Evolutionary conservation across 2,797 vertebrate genomes (phyloP), one percentile per base, ranked within the genome.

Genomic region (Epinephelus malabaricus): DNA sequence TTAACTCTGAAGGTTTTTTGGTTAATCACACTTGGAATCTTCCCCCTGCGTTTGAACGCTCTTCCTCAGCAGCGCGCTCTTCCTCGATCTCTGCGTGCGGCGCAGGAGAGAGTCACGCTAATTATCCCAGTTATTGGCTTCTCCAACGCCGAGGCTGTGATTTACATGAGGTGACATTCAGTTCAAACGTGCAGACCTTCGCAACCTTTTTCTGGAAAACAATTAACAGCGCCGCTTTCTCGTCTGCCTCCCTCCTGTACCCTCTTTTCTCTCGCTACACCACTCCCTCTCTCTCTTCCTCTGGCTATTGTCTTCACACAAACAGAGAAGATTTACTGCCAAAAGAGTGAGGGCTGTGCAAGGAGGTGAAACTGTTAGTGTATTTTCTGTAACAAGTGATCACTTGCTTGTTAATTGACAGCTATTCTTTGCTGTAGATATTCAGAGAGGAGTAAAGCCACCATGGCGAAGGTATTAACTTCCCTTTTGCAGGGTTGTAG

Each of bases 121-220:
- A 94, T 94, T 92, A 94, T 92, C 89, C 82, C 59, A 1, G 88
- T 90, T 94, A 93, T 92, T 92, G 93, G 93, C 83, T 90, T 86
- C 90, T 85, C 86, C 83, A 70, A 74, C 76, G n/a, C 78, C 38
- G 82, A 69, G 85, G 85, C 79, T 80, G 83, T 84, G 85, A 94
- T 95, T 95, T 94, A 94, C 93, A 94, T 94, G 90, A 88, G 91
- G 92, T 94, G 94, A 93, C 94, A 93, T 94, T 92, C 89, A 93
- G 88, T 91, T 89, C 92, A 91, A 91, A 93, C 83, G 50, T 95
- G 88, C 83, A 93, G 88, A 92, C 92, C 91, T 90, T 84, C 61
- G 67, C 90, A 88, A 89, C 89, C 90, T 91, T 93, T 89, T 88
- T 87, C 77, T 89, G 84, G 85, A 91, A 93, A 94, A 94, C 92